A percentile compares a stretch with the other conserved stretches of the same genome.
Conservation (phyloP, 2,113 vertebrate species). For the Regulus satrapa region DNA sequence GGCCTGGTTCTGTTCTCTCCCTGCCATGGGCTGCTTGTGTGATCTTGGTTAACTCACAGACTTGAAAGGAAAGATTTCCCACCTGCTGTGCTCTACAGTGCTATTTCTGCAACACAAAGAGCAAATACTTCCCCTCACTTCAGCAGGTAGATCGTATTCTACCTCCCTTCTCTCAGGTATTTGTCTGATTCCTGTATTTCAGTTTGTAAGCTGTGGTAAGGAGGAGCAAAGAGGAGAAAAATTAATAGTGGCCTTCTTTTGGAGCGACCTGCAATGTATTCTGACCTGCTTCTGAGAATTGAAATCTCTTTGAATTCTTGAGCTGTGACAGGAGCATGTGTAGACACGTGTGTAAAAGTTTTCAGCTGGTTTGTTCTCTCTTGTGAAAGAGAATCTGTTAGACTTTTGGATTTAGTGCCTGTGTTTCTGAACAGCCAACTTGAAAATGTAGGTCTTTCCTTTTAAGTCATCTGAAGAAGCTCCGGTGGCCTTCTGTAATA, state of each 20-base stretch:
- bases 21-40: neutral
- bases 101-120: neutral
- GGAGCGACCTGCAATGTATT: neutral
- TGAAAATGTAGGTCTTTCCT: neutral
- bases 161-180: neutral
- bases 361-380: conserved; percentile 1
- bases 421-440: neutral
- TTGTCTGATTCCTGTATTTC: neutral
- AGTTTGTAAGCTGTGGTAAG: neutral
- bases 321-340: conserved; percentile 24
- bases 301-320: conserved; percentile 46
- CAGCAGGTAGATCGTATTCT: neutral
- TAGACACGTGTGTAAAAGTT: neutral
- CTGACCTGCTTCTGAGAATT: conserved; percentile 16
- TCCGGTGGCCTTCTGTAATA: neutral
- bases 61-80: conserved; percentile 27
- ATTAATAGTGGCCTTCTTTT: neutral
- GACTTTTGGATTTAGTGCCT: neutral
- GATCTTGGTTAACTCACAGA: neutral
- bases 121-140: neutral
- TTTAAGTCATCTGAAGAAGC: neutral
- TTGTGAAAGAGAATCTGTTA: conserved; percentile 10
- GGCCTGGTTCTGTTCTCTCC: neutral
- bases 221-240: neutral
- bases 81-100: neutral